Evolutionary conservation across 2,113 vertebrate genomes (phyloP), one percentile per base, ranked within the genome.

Genomic region (Phoenicopterus ruber): DNA sequence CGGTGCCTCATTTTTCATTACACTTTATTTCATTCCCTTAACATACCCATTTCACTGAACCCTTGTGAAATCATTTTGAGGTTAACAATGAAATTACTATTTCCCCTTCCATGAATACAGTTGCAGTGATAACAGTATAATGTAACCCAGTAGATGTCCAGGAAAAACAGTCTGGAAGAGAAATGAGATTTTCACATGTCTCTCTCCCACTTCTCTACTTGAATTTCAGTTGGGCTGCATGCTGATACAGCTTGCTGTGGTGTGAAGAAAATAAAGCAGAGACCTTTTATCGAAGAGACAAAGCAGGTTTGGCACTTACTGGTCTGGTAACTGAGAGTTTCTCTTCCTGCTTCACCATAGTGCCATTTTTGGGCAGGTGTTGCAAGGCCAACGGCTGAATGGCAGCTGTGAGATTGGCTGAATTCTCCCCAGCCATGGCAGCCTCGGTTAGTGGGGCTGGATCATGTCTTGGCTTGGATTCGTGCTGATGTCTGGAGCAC

Each of bases 21-120:
- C n/a, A 61, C 83, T 94, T 94, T 93, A 73, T 97, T 97, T 97
- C 95, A 97, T 93, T 96, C 31, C 74, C 62, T 95, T 90, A 85
- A 93, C 50, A 58, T 82, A 88, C 21, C 44, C 26, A 74, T 95
- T 94, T 91, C 67, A 67, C 54, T 13, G 52, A 94, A 94, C 42
- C 58, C 49, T 70, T 40, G 2, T 90, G 57, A 97, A 96, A 95
- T 96, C 26, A 49, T 94, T 97, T 74, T 92, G 79, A 92, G 69
- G 76, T 93, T 94, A 90, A 84, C 72, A 95, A 36, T 71, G 38
- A 90, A 97, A 84, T 93, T 59, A 29, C 55, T 92, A 6, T 67
- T 92, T 96, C 70, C 70, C 20, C 40, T 90, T 84, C 82, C 52
- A 62, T 44, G n/a, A 70, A 67, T 82, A 59, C 63, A 79, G 57